Evolutionary conservation across 2,888 invertebrate genomes (phyloP).

Genomic region (Vanessa cardui): DNA sequence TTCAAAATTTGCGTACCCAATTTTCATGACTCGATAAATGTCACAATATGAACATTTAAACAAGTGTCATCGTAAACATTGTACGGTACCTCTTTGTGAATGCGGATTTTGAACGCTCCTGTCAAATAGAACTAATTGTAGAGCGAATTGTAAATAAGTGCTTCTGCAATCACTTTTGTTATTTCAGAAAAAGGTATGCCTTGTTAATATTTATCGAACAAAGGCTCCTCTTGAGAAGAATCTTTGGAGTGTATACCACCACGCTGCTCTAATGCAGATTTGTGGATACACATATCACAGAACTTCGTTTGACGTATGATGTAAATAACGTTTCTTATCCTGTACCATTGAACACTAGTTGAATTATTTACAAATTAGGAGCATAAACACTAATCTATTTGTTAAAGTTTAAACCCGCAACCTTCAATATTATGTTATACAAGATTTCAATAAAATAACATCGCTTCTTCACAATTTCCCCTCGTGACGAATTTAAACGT

Average conservation of each 20-base stretch:
- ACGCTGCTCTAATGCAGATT: too few relatives aligned
- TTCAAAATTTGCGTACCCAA: conserved; percentile 51
- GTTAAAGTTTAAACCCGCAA: too few relatives aligned
- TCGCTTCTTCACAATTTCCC: background rate
- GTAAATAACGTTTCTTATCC: too few relatives aligned
- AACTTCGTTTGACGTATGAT: too few relatives aligned
- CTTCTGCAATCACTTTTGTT: background rate
- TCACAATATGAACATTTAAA: conserved; percentile 60
- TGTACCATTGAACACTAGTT: too few relatives aligned
- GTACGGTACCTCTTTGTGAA: conserved; percentile 31
- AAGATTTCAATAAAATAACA: background rate
- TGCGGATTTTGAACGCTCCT: conserved; percentile 23
- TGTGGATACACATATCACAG: too few relatives aligned
- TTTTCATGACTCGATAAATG: conserved; percentile 54
- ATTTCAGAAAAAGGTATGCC: background rate
- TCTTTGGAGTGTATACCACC: too few relatives aligned
- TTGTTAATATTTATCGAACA: background rate
- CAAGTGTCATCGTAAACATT: conserved; percentile 49
- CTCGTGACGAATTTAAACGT: background rate
- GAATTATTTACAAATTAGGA: too few relatives aligned
- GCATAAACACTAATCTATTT: too few relatives aligned
- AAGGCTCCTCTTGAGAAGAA: too few relatives aligned
- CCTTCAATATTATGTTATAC: too few relatives aligned
- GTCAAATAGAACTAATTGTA: conserved; percentile 17
- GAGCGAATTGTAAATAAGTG: background rate